phyloP scores from a whole-genome alignment of 2,797 vertebrate species.

The Aplochiton taeniatus region DNA sequence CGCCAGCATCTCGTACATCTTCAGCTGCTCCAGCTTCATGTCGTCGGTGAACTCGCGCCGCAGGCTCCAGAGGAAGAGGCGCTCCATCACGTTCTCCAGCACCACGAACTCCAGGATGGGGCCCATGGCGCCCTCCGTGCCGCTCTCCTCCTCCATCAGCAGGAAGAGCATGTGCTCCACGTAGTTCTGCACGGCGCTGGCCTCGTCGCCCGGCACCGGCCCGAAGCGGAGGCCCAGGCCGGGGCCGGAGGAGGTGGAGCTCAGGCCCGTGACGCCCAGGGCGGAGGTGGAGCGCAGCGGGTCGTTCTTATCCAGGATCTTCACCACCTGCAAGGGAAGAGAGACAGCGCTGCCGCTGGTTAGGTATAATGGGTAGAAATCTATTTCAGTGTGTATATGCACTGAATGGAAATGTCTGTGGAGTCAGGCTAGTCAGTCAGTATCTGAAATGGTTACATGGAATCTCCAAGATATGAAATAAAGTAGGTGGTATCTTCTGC shows the following conservation, averaged over 20 bases:
- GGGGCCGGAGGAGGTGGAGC: slow-evolving; percentile 1
- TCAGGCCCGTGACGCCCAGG: slow-evolving; percentile 54
- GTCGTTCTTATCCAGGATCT: slow-evolving; percentile 96
- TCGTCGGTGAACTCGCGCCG: slow-evolving; percentile 93
- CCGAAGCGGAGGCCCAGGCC: slow-evolving; percentile 58
- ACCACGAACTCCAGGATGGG: slow-evolving; percentile 98
- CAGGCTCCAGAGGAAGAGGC: slow-evolving; percentile 97
- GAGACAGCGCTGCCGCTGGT: background rate
- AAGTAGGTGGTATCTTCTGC: no score
- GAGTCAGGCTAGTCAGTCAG: no score
- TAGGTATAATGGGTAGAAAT: background rate
- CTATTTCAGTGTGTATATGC: background rate
- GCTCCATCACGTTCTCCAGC: slow-evolving; percentile 97
- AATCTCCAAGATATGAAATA: no score
- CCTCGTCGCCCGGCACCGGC: slow-evolving; percentile 87
- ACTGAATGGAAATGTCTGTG: no score
- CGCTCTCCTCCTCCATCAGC: slow-evolving; percentile 90
- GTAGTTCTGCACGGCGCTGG: slow-evolving; percentile 95
- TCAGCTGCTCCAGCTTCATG: slow-evolving; percentile 95
- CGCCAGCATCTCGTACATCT: slow-evolving; percentile 96
- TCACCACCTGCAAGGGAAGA: slow-evolving; percentile 82
- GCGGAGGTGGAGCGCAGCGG: slow-evolving; percentile 81
- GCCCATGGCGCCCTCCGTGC: slow-evolving; percentile 90
- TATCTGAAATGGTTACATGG: no score
- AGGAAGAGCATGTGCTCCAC: slow-evolving; percentile 97